phyloP scores from a whole-genome alignment of 2,113 vertebrate genomes.

The Crotalus tigris region DNA sequence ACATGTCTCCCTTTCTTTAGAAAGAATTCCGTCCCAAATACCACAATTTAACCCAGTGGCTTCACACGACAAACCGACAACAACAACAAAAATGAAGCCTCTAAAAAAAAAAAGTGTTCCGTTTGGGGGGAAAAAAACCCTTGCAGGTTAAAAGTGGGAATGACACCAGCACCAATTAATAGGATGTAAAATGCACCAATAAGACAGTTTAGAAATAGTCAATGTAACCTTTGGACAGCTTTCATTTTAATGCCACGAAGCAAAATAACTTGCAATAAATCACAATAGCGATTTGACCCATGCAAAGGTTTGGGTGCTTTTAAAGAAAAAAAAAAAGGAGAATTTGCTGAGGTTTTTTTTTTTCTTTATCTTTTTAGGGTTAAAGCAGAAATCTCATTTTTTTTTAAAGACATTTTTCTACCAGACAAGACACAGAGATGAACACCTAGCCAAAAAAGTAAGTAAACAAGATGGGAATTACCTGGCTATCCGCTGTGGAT shows the following conservation, averaged over 20 bases:
- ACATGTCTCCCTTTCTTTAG: fast-evolving
- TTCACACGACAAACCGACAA: not conserved
- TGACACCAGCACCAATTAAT: not conserved
- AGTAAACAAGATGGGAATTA: not conserved
- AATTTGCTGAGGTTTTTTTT: not conserved
- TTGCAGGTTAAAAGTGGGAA: not conserved
- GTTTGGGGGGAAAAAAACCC: not conserved
- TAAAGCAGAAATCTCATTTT: not conserved
- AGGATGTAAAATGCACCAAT: not conserved
- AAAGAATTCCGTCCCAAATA: not conserved
- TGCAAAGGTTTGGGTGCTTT: not conserved
- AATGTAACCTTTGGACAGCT: not conserved
- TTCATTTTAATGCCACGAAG: not conserved
- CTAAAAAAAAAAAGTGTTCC: not conserved
- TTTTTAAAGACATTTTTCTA: not conserved
- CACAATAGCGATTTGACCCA: too few species aligned
- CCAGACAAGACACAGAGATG: not conserved
- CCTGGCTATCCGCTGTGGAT: not conserved
- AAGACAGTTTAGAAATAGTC: not conserved
- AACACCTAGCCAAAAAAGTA: not conserved
- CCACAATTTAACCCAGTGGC: not conserved
- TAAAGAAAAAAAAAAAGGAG: not conserved
- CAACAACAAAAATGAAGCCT: not conserved
- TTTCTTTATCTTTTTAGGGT: not conserved
- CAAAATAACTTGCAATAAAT: not conserved